Percentiles rank a stretch among this genome's conserved stretches.
Evolutionary conservation across 2,888 invertebrate genomes (phyloP).

Genomic region (Steinernema scapterisci): DNA sequence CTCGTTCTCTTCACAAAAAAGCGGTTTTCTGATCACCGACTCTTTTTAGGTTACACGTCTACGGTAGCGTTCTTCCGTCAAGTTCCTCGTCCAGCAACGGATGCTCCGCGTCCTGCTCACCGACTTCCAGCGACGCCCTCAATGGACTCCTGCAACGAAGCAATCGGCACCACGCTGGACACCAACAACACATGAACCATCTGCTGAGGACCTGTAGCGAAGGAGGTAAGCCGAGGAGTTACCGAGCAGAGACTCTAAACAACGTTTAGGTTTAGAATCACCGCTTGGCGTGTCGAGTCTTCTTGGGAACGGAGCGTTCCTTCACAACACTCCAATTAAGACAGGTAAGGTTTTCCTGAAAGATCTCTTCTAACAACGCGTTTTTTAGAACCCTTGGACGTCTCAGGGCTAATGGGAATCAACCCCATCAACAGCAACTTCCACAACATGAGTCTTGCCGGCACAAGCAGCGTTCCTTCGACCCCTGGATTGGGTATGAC

Average conservation of each 20-base stretch:
- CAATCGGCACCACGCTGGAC: neutral
- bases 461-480: conserved; percentile 16
- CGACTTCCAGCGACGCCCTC: conserved; percentile 18
- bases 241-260: neutral
- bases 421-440: conserved; percentile 35
- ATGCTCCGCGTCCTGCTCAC: conserved; percentile 19
- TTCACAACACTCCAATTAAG: conserved; percentile 1
- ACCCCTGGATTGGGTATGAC: neutral
- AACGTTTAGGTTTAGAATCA: conserved; percentile 25
- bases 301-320: conserved; percentile 11
- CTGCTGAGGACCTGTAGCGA: conserved; percentile 21
- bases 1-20: neutral
- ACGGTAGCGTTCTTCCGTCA: conserved; percentile 20
- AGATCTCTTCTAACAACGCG: no score
- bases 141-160: conserved; percentile 7
- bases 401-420: conserved; percentile 33
- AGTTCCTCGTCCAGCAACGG: conserved; percentile 18
- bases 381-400: conserved; percentile 34
- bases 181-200: conserved; percentile 26
- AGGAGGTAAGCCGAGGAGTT: neutral
- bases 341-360: neutral
- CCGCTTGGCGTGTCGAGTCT: conserved; percentile 25
- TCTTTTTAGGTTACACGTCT: neutral
- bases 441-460: conserved; percentile 30
- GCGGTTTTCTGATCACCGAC: neutral